Conservation (phyloP, 2,113 vertebrate species). For the Podocnemis expansa region DNA sequence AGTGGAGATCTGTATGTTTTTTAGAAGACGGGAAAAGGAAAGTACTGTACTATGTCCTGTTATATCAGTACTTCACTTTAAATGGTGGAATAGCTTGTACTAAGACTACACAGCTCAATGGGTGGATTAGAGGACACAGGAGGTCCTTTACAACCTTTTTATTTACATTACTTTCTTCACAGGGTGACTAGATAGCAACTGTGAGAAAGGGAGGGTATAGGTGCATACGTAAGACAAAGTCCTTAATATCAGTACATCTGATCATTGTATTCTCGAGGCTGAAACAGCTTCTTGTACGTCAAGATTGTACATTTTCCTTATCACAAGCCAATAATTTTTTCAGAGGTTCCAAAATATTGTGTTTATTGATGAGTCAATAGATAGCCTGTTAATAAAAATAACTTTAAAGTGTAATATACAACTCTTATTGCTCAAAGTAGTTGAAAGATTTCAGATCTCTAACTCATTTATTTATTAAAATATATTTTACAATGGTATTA, state of each 20-base stretch:
- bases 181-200: no score
- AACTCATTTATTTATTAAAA: background rate
- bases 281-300: background rate
- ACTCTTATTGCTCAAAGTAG: background rate
- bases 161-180: background rate
- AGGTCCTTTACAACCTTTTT: background rate
- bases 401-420: background rate
- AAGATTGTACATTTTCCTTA: no score
- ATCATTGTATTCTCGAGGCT: no score
- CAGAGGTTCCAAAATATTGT: background rate
- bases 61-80: background rate
- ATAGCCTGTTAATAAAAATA: background rate
- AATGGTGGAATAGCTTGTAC: background rate
- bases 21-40: no score
- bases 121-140: background rate
- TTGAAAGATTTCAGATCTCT: background rate
- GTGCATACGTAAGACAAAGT: no score
- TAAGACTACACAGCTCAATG: background rate
- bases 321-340: background rate
- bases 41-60: background rate
- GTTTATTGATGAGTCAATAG: background rate
- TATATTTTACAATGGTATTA: background rate
- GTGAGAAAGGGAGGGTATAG: no score
- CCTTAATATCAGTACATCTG: no score
- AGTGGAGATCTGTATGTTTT: no score